Conservation (phyloP, 1,140 invertebrate genomes). For the Glomeris maerens region DNA sequence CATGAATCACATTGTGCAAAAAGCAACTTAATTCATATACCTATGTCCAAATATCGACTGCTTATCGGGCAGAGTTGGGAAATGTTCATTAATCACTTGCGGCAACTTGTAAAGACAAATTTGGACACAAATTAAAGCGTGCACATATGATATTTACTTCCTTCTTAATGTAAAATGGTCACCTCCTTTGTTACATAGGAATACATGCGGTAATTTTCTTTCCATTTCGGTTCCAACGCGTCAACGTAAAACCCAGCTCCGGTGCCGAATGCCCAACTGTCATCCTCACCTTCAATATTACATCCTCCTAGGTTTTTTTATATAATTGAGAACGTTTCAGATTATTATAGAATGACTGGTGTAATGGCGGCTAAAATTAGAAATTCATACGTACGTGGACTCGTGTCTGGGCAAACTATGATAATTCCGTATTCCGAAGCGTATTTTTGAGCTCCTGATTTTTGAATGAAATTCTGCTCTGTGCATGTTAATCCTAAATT, state of each 20-base stretch:
- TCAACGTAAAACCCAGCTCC: conserved; percentile 94
- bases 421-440: conserved; percentile 68
- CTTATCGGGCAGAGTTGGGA: conserved; percentile 38
- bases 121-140: background rate
- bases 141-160: background rate
- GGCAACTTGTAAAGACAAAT: conserved; percentile 38
- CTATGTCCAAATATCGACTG: conserved; percentile 31
- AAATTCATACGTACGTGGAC: conserved; percentile 49
- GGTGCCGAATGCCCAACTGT: conserved; percentile 83
- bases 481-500: conserved; percentile 67
- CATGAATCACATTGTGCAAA: too few relatives aligned
- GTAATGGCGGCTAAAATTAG: background rate
- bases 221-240: conserved; percentile 81
- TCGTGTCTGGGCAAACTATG: conserved; percentile 88
- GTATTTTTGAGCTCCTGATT: conserved; percentile 79
- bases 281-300: conserved; percentile 77
- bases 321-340: background rate
- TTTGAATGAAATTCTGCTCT: conserved; percentile 92
- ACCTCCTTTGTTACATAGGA: conserved; percentile 84
- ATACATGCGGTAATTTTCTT: conserved; percentile 88
- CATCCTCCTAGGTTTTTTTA: conserved; percentile 44
- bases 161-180: conserved; percentile 9
- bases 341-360: background rate
- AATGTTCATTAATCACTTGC: conserved; percentile 56
- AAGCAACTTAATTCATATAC: too few relatives aligned